Conservation (phyloP, 2,888 invertebrate genomes). For the Micoletzkya japonica region DNA sequence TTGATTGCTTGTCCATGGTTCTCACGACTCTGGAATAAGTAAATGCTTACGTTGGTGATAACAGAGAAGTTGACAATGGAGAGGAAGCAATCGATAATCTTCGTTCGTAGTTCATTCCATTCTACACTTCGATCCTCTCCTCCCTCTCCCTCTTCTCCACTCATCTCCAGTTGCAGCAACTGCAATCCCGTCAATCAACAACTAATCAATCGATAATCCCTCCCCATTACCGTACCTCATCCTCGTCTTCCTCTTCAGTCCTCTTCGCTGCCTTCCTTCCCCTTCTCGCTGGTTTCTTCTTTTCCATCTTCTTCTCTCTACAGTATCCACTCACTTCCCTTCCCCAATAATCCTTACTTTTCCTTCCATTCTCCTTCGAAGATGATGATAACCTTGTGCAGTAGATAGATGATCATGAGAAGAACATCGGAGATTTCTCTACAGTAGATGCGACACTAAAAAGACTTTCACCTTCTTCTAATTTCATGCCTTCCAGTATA, state of each 20-base stretch:
- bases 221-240: not conserved
- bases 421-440: constrained; percentile 20
- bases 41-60: not conserved
- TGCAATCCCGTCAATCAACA: too few species aligned
- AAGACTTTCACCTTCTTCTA: not conserved
- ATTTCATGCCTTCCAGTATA: not conserved
- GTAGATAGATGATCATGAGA: constrained; percentile 34
- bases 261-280: not conserved
- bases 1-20: too few species aligned
- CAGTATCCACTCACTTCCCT: not conserved
- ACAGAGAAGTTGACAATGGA: not conserved
- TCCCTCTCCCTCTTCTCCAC: not conserved
- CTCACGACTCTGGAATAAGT: too few species aligned
- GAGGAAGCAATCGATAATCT: not conserved
- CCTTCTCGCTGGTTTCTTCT: not conserved
- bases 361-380: constrained; percentile 26
- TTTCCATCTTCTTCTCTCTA: not conserved
- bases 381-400: constrained; percentile 23
- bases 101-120: not conserved
- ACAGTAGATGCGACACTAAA: constrained; percentile 2
- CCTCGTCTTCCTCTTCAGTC: not conserved
- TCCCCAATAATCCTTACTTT: not conserved
- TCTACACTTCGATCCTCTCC: not conserved
- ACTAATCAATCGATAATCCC: too few species aligned
- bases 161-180: too few species aligned